Base-by-base conservation (phyloP, 2,888 invertebrate genomes). In the Didymodactylos carnosus region DNA sequence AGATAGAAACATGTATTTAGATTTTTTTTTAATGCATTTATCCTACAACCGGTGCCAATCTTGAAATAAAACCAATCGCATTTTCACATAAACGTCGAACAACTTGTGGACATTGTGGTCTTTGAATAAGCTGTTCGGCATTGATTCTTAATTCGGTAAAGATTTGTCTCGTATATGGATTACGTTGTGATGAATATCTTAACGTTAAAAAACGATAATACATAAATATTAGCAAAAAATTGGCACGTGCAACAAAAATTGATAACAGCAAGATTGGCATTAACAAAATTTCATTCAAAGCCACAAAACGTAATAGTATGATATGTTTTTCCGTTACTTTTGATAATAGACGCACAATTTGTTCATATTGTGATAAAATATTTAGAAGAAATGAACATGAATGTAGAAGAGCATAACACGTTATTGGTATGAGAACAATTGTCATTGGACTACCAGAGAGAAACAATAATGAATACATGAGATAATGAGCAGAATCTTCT, bases 141-240 rank as follows among this genome's bases (percentile, higher is more conserved):
- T 87, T 85, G 77, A 88, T 86, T 77, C 92, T 87, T 80, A 97
- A 85, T 83, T 94, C 94, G 77, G 88, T 87, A 86, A 94, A 95
- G 84, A 93, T 90, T 69, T 82, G 80, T 76, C 85, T 84, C 79
- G 49, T 49, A 86, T 92, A 92, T 0, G 95, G 94, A 87, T 98
- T 98, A 79, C 98, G 89, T 75, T 92, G 88, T 10, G 97, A 97
- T 76, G 90, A 86, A 85, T 97, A 94, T 76, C 98, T 89, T 82
- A 92, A 87, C 76, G 89, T 88, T 80, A 98, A 86, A 85, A 98
- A 98, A 83, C 95, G 91, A 85, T 95, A 97, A 87, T 97, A 98
- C 80, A 62, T 62, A 19, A 62, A 62, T 16, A 62, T 35, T 62
- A 62, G 35, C 7, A 62, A 35, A 35, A 62, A 62, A 35, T 62